phyloP scores from a whole-genome alignment of 2,797 vertebrate genomes.

The Coregonus suidteri region DNA sequence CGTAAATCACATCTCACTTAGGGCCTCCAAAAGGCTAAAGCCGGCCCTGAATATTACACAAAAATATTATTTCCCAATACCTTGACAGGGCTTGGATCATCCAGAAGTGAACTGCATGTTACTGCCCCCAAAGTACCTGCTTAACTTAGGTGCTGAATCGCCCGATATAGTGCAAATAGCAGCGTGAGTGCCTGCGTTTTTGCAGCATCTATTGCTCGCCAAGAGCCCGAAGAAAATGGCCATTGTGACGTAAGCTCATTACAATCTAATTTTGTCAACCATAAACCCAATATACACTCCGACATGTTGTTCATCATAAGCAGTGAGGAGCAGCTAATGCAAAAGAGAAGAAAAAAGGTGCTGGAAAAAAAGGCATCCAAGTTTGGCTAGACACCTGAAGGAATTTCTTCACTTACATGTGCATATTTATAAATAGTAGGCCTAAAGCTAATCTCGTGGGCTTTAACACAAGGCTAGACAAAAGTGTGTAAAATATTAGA shows the following conservation, averaged over 20 bases:
- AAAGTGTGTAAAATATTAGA: background rate
- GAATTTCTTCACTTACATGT: background rate
- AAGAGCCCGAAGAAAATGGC: background rate
- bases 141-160: too few relatives aligned
- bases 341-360: background rate
- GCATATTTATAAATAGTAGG: background rate
- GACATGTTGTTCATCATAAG: too few relatives aligned
- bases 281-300: background rate
- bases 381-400: constrained; percentile 1
- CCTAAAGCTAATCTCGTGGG: background rate
- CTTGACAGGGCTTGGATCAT: too few relatives aligned
- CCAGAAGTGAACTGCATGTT: too few relatives aligned
- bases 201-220: background rate
- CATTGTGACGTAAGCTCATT: constrained; percentile 3
- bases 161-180: too few relatives aligned
- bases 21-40: too few relatives aligned
- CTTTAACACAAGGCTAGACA: background rate
- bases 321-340: background rate
- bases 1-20: too few relatives aligned
- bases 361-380: background rate
- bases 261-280: background rate
- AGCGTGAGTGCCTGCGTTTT: background rate
- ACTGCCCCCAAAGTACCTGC: too few relatives aligned
- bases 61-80: too few relatives aligned
- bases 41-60: too few relatives aligned